Evolutionary conservation across 2,888 invertebrate genomes (phyloP), one percentile per base, ranked within the genome.

Genomic region (Troglohyphantes excavatus): DNA sequence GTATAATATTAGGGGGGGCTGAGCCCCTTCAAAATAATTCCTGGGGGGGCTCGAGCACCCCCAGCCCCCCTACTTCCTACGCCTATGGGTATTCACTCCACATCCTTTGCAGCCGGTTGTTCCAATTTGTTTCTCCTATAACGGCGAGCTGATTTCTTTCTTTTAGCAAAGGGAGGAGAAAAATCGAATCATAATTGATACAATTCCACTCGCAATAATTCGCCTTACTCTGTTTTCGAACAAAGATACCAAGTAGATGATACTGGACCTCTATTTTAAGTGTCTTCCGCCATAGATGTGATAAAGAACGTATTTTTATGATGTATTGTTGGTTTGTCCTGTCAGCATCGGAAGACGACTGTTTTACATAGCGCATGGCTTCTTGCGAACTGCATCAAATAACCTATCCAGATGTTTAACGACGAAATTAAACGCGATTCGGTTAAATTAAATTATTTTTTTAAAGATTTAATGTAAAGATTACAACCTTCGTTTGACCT

Each of bases 241-340:
- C 63, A 78, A 63, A 65, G 72, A 21, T 29, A 72, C 43, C 65
- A 76, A 63, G 43, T 29, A 72, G 72, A 39, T 27, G 78, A 79
- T n/a, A n/a, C n/a, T n/a, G n/a, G n/a, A n/a, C 63, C 79, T 79
- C 79, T 46, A 26, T 72, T 87, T 79, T 79, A 46, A 72, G 72
- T 79, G 86, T 87, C 86, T 86, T 86, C 72, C 86, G 78, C 78
- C 86, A 63, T 65, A 70, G 79, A 72, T 87, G 86, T 65, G 79
- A 79, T 87, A 87, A 61, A 87, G 72, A 87, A 63, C 78, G 70
- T 86, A 86, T 86, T 86, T 87, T 87, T 87, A 72, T 87, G 86
- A 87, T 87, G 72, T 79, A 46, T 73, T 79, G 86, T 87, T 87
- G 27, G n/a, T 86, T 70, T 75, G 75, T 84, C 84, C 27, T 23